These are phyloP conservation scores for Euborellia annulipes DNA, from an alignment of 1,140 invertebrate species.

Conservation along the genomic window DNA sequence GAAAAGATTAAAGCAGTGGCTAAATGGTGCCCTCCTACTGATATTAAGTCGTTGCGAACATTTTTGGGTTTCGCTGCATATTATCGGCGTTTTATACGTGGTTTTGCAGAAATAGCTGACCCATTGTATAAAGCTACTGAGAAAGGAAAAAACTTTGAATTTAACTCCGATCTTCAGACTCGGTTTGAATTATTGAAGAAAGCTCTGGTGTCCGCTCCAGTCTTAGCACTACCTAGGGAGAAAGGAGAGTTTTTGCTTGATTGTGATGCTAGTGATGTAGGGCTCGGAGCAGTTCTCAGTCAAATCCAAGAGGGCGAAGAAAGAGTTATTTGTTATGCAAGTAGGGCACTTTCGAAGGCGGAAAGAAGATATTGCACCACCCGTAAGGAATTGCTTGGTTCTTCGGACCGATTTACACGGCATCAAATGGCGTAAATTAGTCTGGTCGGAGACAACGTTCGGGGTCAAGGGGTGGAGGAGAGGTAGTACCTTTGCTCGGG, in stretches of 20 bases:
- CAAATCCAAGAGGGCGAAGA: constrained; percentile 19
- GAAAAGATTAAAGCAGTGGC: constrained; percentile 13
- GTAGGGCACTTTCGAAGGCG: constrained; percentile 16
- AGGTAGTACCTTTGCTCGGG: constrained; percentile 8
- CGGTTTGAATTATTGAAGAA: too few relatives aligned
- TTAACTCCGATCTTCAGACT: constrained; percentile 18
- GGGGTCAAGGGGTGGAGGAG: constrained; percentile 21
- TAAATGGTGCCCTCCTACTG: constrained; percentile 13
- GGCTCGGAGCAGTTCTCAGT: constrained; percentile 26
- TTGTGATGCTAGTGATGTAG: constrained; percentile 33
- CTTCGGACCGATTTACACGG: constrained; percentile 28
- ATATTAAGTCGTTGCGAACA: constrained; percentile 13
- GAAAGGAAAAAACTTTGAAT: constrained; percentile 17
- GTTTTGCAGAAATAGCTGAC: constrained; percentile 14
- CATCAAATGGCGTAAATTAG: constrained; percentile 22
- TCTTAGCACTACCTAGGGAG: constrained; percentile 9
- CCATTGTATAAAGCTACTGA: constrained; percentile 17
- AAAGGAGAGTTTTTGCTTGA: constrained; percentile 26
- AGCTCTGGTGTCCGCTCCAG: too few relatives aligned
- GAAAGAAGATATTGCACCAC: constrained; percentile 13
- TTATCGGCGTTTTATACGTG: constrained; percentile 24
- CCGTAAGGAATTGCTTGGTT: constrained; percentile 26
- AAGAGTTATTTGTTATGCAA: constrained; percentile 19
- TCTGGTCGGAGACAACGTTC: constrained; percentile 21
- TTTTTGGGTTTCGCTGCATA: constrained; percentile 18